Conservation (phyloP, 2,888 invertebrate species). For the Arctia plantaginis region DNA sequence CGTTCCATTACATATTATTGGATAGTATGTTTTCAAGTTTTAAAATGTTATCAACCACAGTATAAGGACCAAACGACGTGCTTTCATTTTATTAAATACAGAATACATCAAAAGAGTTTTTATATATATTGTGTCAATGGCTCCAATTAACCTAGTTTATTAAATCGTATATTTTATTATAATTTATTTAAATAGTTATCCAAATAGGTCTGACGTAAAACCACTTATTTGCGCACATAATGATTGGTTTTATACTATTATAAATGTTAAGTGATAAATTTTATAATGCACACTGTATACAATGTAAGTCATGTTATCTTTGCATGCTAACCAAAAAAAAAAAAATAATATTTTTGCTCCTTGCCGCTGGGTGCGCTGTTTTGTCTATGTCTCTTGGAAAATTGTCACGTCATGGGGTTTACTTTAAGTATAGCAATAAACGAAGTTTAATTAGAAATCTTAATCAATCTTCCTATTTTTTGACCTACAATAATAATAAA, state of each 20-base stretch:
- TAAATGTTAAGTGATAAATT: no score
- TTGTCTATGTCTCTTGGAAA: no score
- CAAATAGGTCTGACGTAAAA: conserved; percentile 1
- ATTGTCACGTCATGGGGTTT: no score
- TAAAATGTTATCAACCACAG: conserved; percentile 23
- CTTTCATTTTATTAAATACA: conserved; percentile 2
- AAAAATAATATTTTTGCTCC: no score
- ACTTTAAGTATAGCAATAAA: no score
- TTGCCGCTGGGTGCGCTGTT: no score
- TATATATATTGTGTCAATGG: conserved; percentile 5
- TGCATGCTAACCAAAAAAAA: no score
- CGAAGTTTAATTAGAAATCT: no score
- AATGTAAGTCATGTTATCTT: no score
- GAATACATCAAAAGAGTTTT: conserved; percentile 3
- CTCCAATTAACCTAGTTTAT: neutral
- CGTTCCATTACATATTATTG: neutral
- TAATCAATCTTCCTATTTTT: no score
- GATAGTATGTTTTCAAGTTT: conserved; percentile 27
- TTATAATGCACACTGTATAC: no score
- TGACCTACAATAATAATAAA: no score
- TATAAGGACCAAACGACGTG: conserved; percentile 11
- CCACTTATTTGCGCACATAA: conserved; percentile 1
- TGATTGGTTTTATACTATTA: neutral
- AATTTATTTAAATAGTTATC: conserved; percentile 16
- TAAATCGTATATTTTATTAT: conserved; percentile 21